Percentiles rank a stretch among this genome's conserved stretches.
phyloP scores from a whole-genome alignment of 2,797 vertebrate genomes.

The Typhlichthys subterraneus region DNA sequence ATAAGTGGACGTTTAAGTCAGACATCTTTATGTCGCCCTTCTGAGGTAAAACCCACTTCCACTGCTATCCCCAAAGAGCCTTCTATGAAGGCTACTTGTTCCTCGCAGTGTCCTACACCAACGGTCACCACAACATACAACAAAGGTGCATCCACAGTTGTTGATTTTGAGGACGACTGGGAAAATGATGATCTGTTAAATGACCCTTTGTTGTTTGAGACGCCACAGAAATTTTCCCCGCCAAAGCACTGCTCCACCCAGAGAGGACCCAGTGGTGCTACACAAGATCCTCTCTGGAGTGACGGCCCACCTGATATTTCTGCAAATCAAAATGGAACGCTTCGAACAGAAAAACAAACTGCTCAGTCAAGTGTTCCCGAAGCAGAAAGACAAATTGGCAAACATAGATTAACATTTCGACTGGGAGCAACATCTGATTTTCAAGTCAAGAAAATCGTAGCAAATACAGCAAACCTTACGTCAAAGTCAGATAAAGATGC shows the following conservation, averaged over 20 bases:
- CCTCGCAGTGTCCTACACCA: rapidly evolving
- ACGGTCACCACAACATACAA: rapidly evolving
- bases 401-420: slow-evolving; percentile 39
- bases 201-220: slow-evolving; percentile 83
- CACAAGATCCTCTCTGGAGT: too few relatives aligned
- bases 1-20: slow-evolving; percentile 79
- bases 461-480: slow-evolving; percentile 17
- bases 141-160: rapidly evolving
- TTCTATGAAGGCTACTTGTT: background rate
- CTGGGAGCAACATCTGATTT: slow-evolving; percentile 50
- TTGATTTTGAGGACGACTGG: slow-evolving; percentile 83
- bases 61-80: background rate
- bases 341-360: background rate
- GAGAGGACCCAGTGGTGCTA: slow-evolving; percentile 10
- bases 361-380: slow-evolving; percentile 25
- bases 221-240: slow-evolving; percentile 68
- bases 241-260: slow-evolving; percentile 64
- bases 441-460: slow-evolving; percentile 10
- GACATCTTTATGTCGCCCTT: slow-evolving; percentile 31
- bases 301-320: background rate
- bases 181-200: slow-evolving; percentile 82
- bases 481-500: slow-evolving; percentile 23
- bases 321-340: rapidly evolving
- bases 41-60: slow-evolving; percentile 4
- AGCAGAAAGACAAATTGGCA: slow-evolving; percentile 36